Evolutionary conservation across 2,113 vertebrate species (phyloP), one percentile per base, ranked within the genome.

Genomic region (Protobothrops mucrosquamatus): DNA sequence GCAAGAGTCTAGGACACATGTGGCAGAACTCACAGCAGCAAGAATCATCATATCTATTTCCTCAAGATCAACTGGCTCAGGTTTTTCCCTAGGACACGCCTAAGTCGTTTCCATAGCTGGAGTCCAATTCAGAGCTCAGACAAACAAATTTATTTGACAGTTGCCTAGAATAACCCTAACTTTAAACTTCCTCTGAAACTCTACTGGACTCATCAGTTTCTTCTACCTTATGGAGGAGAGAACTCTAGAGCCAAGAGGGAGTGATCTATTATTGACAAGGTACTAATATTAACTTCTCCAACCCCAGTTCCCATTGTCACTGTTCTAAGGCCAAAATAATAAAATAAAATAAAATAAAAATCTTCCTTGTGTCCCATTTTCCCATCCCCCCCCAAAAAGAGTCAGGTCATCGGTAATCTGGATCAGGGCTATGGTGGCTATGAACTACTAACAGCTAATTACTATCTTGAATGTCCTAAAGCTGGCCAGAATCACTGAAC

Each of bases 381-480:
- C n/a, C n/a, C n/a, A n/a, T n/a, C n/a, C 6, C 20, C 6, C 1
- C 24, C 24, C 10, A 2, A 2, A 10, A 9, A 15, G 64, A 15
- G 61, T 29, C 29, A 14, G 29, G 4, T 12, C 29, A 69, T n/a
- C 12, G 15, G 64, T 69, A 69, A 69, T 69, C 14, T 69, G 64
- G 12, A 69, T n/a, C 29, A 34, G 64, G 29, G 12, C 29, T 15
- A 69, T 34, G 4, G 29, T 69, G 64, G 29, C 11, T n/a, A 34
- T 69, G 64, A 69, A 69, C 64, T 34, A 69, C 29, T 69, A n/a
- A 29, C 12, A 69, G 29, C 64, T 69, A 69, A 69, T n/a, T 12
- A 34, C 64, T 34, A n/a, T 64, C 61, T 64, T n/a, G 26, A 64
- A 64, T 64, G 26, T 64, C 61, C 61, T 29, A 64, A 64, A 64